Evolutionary conservation across 1,140 invertebrate genomes (phyloP), one percentile per base, ranked within the genome.

Genomic region (Cydia pomonella): DNA sequence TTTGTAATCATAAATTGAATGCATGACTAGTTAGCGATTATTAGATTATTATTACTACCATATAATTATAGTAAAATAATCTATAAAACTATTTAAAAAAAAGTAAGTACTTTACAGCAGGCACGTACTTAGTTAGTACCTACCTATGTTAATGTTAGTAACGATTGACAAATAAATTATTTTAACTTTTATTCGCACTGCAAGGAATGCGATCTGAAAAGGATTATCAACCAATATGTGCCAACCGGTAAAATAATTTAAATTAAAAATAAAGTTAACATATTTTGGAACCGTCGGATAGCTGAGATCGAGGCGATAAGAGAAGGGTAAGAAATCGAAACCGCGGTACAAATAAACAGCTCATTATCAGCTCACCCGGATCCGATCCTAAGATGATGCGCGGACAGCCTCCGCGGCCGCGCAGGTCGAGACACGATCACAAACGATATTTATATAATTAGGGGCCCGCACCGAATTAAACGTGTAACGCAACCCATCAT

Each of bases 251-350:
- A 9, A 53, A 53, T 16, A 16, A 16, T 13, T 41, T 4, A 0
- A 59, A 59, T 59, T 7, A 59, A 59, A 50, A 23, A 21, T 23
- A 3, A 59, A 84, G 77, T 84, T 87, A 89, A 92, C 88, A 90
- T 91, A 91, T 91, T 89, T 91, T 78, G 79, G 79, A 82, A 81
- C 9, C 53, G 83, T 82, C 76, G 82, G 29, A 69, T 38, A 66
- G 63, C 63, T 33, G 82, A 76, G 84, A 91, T 91, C 84, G 73
- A 53, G 18, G 12, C 80, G 89, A 90, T 90, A 91, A 90, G 78
- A 91, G 82, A 86, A 90, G 89, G 90, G 88, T 92, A 76, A 77
- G 88, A 88, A 89, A 90, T 83, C 84, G 80, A 91, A 89, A 87
- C 87, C 84, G 81, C 80, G 80, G 78, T 82, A 83, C 85, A 85